Base-by-base conservation (phyloP, 2,797 vertebrate genomes). In the Eptatretus atami region DNA sequence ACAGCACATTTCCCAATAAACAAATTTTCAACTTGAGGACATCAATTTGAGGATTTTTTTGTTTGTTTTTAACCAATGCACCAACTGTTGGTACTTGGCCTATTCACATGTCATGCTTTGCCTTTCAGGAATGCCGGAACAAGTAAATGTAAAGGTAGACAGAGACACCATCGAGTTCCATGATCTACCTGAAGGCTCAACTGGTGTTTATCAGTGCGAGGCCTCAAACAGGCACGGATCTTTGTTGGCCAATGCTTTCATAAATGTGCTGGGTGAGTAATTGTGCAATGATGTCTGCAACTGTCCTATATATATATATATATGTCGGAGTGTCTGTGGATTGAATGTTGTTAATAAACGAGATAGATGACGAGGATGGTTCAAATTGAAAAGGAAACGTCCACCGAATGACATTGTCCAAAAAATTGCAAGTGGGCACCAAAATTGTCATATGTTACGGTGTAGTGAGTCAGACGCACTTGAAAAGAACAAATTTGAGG, bases 191-290 rank as follows among this genome's bases (percentile, higher is more conserved):
- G 78, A 76, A 14, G 81, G 79, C 11, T 82, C 86, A 67, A 96
- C 86, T 53, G 82, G 85, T 0, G 90, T 98, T 44, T 98, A 86
- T 72, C 92, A 98, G 70, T 98, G 92, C 70, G 95, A 94, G 53
- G 76, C 83, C 63, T 87, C 92, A 65, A 98, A 95, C 63, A 77
- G 82, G 54, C 83, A 83, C 11, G 90, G 87, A 53, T 96, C 95
- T 71, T 75, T 95, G 65, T 73, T 98, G 67, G 74, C 81, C 77
- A 98, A 98, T 2, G 82, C 84, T 31, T 92, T 98, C 69, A 79
- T 95, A 66, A 98, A 87, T 57, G 82, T 98, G 64, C 77, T 98
- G 63, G 84, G 92, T 98, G 74, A 82, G 84, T 73, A 65, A 9
- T 44, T 44, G 31, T 44, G 31, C 31, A 44, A 44, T 44, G 2